Evolutionary conservation across 37 sponge, comb jelly and placozoan genomes (phyloP).

Genomic region (Diacarnus erythraeanus): DNA sequence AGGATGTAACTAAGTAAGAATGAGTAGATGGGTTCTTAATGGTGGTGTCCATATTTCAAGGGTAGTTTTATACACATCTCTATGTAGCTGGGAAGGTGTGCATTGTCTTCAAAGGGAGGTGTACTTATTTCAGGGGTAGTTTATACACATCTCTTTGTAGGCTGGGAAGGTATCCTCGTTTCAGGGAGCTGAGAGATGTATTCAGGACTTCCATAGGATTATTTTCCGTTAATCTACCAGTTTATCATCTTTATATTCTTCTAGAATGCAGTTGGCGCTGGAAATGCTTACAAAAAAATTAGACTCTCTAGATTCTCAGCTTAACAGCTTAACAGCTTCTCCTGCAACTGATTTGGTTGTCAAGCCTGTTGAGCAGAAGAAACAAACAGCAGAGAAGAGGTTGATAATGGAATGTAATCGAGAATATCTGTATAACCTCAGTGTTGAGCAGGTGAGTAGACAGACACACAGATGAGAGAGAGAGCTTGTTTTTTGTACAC

Average conservation of each 20-base stretch:
- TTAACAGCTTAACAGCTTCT: background rate
- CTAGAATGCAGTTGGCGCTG: conserved; percentile 4
- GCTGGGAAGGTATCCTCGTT: too few species aligned
- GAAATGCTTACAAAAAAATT: background rate
- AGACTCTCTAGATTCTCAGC: conserved; percentile 7
- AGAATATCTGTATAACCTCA: background rate
- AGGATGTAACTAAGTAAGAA: background rate
- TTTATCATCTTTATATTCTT: background rate
- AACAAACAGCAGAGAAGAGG: background rate
- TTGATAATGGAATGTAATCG: background rate
- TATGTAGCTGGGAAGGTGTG: too few species aligned
- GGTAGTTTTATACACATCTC: too few species aligned
- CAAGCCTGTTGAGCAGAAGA: background rate
- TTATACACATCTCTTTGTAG: too few species aligned
- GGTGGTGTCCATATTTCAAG: too few species aligned
- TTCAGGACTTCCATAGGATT: too few species aligned
- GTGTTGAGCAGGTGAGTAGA: background rate
- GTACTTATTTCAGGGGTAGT: too few species aligned
- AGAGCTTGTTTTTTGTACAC: too few species aligned
- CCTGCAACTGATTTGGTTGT: background rate
- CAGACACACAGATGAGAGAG: too few species aligned
- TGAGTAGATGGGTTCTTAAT: background rate
- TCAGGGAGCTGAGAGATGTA: too few species aligned
- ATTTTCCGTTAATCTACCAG: too few species aligned
- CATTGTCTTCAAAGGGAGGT: too few species aligned